Base-by-base conservation (phyloP, 2,797 vertebrate genomes). In the Rhincodon typus region DNA sequence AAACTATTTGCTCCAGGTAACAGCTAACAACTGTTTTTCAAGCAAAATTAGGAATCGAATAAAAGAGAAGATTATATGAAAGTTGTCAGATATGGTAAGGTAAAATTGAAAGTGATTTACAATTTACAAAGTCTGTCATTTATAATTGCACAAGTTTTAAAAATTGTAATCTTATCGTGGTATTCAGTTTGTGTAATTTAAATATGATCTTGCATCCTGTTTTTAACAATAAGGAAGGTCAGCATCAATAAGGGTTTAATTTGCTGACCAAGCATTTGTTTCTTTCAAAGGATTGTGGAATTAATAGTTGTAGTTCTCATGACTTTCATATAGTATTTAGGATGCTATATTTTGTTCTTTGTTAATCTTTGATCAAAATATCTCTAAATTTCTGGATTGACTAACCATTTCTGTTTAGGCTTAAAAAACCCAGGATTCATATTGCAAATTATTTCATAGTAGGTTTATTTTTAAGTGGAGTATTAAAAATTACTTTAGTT, bases 211-310 rank as follows among this genome's bases (percentile, higher is more conserved):
- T 69, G 30, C 12, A 72, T 72, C 69, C 42, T 42, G 27, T n/a
- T 77, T 77, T 95, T 50, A 77, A 95, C 70, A 95, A 74, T n/a
- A 50, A 15, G 46, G 70, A 95, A 77, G 94, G 46, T 94, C 94
- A 74, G 46, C 70, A 53, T 72, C 70, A 69, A 46, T 25, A 34
- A 94, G 21, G 27, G 69, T 53, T 95, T 72, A 72, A 53, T 15
- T 19, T 72, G 42, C 46, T 95, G 46, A 74, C 12, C 70, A 13
- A 95, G 94, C 70, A 74, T 19, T 77, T 95, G 70, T 95, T 95
- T 95, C 69, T 77, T 77, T 19, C 25, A 74, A 34, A 53, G 27
- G 34, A 66, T 74, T n/a, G 10, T 21, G 42, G 69, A 74, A 74
- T 8, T 53, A 77, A 95, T 95, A 77, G 5, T 23, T 72, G 5